These are phyloP conservation scores for Macrobrachium nipponense DNA, from an alignment of 1,140 invertebrate genomes.

Conservation along the genomic window DNA sequence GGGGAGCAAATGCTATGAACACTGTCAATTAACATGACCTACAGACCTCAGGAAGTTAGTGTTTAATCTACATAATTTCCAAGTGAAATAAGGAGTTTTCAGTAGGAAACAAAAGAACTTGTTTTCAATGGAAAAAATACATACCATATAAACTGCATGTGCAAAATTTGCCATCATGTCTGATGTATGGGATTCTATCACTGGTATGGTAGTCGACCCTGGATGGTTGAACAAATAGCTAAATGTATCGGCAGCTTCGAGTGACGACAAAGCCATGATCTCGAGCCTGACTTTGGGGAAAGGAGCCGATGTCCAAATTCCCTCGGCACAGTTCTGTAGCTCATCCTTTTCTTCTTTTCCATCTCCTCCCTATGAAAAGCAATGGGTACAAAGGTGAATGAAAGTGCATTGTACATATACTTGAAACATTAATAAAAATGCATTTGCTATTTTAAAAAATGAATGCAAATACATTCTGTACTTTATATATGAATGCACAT, in stretches of 20 bases:
- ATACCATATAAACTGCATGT: slow-evolving; percentile 50
- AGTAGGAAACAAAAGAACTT: background rate
- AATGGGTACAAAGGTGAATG: too few species aligned
- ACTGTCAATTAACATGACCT: too few species aligned
- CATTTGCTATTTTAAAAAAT: too few species aligned
- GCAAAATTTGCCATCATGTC: slow-evolving; percentile 61
- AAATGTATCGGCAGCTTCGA: slow-evolving; percentile 41
- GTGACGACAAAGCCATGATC: slow-evolving; percentile 12
- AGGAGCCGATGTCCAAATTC: slow-evolving; percentile 21
- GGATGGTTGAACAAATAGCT: slow-evolving; percentile 28
- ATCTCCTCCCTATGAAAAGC: slow-evolving; percentile 23
- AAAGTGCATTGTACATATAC: too few species aligned
- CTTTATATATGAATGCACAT: too few species aligned
- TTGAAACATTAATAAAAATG: too few species aligned
- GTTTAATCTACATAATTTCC: background rate
- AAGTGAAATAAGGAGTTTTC: background rate
- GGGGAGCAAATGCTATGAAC: too few species aligned
- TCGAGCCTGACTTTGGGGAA: slow-evolving; percentile 27
- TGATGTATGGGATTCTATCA: slow-evolving; percentile 22
- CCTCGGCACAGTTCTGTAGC: background rate
- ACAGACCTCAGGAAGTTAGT: too few species aligned
- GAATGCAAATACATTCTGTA: too few species aligned
- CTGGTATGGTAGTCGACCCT: slow-evolving; percentile 42
- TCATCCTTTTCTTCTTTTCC: slow-evolving; percentile 46
- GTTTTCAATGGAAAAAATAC: background rate